Conservation (phyloP, 2,888 invertebrate species). For the Julus scanicus region DNA sequence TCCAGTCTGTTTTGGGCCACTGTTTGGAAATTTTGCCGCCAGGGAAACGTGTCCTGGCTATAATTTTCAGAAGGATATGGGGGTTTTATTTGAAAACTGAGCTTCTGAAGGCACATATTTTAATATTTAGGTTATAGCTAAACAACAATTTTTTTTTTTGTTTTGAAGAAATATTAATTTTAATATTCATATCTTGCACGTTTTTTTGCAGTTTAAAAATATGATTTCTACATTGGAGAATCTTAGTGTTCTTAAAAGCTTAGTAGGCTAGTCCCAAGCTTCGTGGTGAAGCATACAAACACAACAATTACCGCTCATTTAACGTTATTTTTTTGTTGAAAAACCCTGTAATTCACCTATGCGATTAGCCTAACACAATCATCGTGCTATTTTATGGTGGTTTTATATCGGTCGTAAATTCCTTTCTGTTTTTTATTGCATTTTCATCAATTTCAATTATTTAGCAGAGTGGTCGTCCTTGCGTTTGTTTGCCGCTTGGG, state of each 20-base stretch:
- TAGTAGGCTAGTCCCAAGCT: background rate
- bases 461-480: slow-evolving; percentile 19
- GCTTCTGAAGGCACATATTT: background rate
- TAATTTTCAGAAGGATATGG: background rate
- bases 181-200: background rate
- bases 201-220: background rate
- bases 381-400: slow-evolving; percentile 10
- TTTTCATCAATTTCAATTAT: slow-evolving; percentile 10
- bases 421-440: background rate
- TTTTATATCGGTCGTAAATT: slow-evolving; percentile 11
- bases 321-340: background rate
- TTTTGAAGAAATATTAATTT: background rate
- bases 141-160: background rate
- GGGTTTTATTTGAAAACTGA: no score
- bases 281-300: background rate
- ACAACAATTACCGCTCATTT: background rate
- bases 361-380: slow-evolving; percentile 19
- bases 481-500: background rate
- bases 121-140: slow-evolving; percentile 10
- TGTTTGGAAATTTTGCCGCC: background rate
- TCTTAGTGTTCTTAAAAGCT: background rate
- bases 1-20: background rate
- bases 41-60: background rate
- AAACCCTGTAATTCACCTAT: background rate
- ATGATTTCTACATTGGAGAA: background rate